phyloP scores from a whole-genome alignment of 2,113 vertebrate genomes.

The Struthio camelus region DNA sequence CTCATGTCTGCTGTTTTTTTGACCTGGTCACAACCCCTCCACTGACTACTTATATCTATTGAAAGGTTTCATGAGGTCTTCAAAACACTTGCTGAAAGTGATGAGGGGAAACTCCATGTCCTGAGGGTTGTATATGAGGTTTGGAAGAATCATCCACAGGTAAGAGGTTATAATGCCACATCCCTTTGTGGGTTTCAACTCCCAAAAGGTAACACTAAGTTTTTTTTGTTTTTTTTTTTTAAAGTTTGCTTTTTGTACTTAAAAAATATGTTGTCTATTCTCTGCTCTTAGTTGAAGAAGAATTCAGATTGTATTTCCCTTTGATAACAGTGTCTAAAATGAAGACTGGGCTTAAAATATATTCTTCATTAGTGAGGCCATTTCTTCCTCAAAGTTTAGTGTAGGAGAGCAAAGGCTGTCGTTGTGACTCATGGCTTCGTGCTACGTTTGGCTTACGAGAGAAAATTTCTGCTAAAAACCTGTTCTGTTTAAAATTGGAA shows the following conservation, averaged over 20 bases:
- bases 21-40: not conserved
- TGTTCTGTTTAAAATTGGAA: not conserved
- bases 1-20: not conserved
- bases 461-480: not conserved
- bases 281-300: not conserved
- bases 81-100: conserved; percentile 89
- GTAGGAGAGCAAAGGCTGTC: not conserved
- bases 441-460: not conserved
- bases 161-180: conserved; percentile 50
- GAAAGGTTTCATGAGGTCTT: conserved; percentile 96
- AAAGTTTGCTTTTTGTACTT: not conserved
- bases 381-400: not conserved
- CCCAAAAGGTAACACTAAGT: not conserved
- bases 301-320: not conserved
- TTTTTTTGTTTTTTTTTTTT: not conserved
- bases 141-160: conserved; percentile 97
- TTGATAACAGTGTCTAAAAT: not conserved
- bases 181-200: not conserved
- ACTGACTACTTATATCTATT: conserved; percentile 6
- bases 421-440: not conserved
- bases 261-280: not conserved
- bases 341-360: not conserved
- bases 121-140: conserved; percentile 92
- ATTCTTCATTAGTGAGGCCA: not conserved
- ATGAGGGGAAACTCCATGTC: conserved; percentile 96